Evolutionary conservation across 2,888 invertebrate genomes (phyloP).

Genomic region (Leptinotarsa peninsularis): DNA sequence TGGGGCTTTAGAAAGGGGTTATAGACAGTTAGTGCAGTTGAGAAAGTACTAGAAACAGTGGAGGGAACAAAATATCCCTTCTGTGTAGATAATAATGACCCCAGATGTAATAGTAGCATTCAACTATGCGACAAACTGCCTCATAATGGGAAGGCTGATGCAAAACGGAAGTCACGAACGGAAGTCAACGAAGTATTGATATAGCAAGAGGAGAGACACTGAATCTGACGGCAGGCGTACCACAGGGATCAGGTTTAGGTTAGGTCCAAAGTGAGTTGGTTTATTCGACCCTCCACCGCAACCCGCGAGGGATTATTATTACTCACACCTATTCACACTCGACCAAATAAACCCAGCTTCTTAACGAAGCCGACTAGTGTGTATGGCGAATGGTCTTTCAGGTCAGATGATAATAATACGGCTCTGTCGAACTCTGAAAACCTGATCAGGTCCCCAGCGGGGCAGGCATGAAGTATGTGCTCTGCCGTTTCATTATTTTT

Average conservation of each 20-base stretch:
- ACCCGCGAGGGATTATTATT: too few relatives aligned
- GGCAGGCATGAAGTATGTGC: too few relatives aligned
- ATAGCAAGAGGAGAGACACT: not conserved
- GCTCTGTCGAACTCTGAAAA: too few relatives aligned
- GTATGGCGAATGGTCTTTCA: too few relatives aligned
- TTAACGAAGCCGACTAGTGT: too few relatives aligned
- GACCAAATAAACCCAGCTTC: too few relatives aligned
- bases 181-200: not conserved
- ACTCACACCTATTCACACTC: too few relatives aligned
- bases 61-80: not conserved
- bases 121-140: not conserved
- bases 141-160: not conserved
- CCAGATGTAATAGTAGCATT: not conserved
- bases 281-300: too few relatives aligned
- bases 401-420: too few relatives aligned
- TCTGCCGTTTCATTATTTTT: too few relatives aligned
- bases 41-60: not conserved
- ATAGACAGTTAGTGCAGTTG: not conserved
- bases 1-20: not conserved
- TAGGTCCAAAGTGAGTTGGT: too few relatives aligned
- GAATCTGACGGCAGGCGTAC: slow-evolving; percentile 8
- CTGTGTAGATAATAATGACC: not conserved
- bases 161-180: not conserved
- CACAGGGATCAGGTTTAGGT: slow-evolving; percentile 25
- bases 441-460: too few relatives aligned